A percentile compares a stretch with the other conserved stretches of the same genome.
These are phyloP conservation scores for Pachyrhynchus sulphureomaculatus DNA, from an alignment of 1,140 invertebrate genomes.

Conservation along the genomic window DNA sequence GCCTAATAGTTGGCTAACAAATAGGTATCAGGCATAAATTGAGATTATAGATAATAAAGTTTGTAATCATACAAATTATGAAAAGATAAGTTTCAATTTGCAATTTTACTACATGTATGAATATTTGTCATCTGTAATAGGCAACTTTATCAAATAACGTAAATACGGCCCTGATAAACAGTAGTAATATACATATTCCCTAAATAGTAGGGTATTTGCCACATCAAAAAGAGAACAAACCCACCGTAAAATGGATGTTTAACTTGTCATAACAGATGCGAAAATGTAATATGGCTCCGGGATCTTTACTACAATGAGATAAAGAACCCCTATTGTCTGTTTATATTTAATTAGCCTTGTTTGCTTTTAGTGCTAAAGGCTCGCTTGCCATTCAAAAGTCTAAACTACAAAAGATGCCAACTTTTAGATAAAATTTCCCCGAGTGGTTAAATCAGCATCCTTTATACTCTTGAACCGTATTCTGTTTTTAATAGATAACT, in stretches of 20 bases:
- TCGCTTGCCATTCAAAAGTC: background rate
- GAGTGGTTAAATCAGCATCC: constrained; percentile 1
- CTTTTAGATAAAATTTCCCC: constrained; percentile 18
- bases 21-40: too few relatives aligned
- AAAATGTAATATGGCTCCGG: constrained; percentile 32
- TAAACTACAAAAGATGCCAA: constrained; percentile 27
- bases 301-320: constrained; percentile 31
- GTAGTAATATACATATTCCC: background rate
- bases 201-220: background rate
- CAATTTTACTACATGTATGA: too few relatives aligned
- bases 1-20: too few relatives aligned
- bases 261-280: constrained; percentile 46
- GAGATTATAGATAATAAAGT: too few relatives aligned
- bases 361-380: constrained; percentile 5
- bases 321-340: constrained; percentile 39
- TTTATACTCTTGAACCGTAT: constrained; percentile 6
- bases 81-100: too few relatives aligned
- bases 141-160: background rate
- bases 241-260: constrained; percentile 47
- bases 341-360: constrained; percentile 44
- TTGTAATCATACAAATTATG: too few relatives aligned
- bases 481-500: background rate
- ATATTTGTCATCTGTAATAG: too few relatives aligned
- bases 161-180: background rate
- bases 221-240: constrained; percentile 41